These are phyloP conservation scores for Pristionchus mayeri DNA, from an alignment of 2,888 invertebrate genomes.

Conservation along the genomic window DNA sequence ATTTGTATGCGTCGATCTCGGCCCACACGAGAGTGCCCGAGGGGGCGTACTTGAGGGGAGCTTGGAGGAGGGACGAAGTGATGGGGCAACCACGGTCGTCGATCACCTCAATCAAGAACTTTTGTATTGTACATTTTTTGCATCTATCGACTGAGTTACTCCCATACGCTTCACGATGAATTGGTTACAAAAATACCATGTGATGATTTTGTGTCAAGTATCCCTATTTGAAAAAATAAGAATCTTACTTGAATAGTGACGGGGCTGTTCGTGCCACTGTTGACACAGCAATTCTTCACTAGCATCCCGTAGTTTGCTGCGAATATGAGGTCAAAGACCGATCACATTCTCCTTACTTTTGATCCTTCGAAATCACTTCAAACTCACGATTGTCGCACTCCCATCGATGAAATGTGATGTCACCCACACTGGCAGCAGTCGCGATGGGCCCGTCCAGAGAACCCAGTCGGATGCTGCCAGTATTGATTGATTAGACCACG, in stretches of 20 bases:
- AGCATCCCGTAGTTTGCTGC: constrained; percentile 51
- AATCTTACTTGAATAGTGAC: constrained; percentile 37
- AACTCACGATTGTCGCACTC: constrained; percentile 49
- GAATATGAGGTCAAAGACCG: neutral
- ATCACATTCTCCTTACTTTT: neutral
- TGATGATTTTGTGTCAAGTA: no score
- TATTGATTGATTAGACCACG: neutral
- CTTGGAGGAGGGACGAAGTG: constrained; percentile 35
- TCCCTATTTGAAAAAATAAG: neutral
- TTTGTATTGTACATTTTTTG: neutral
- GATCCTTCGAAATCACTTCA: neutral
- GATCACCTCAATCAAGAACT: neutral
- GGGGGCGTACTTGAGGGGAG: constrained; percentile 45
- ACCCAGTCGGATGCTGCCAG: constrained; percentile 27
- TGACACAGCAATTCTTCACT: constrained; percentile 49
- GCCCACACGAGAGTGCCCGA: constrained; percentile 44
- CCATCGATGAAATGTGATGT: constrained; percentile 50
- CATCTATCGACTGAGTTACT: neutral
- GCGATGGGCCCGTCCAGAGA: constrained; percentile 49
- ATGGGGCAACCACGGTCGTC: constrained; percentile 43
- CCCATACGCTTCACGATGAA: no score
- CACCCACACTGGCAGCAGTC: constrained; percentile 37
- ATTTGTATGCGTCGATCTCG: constrained; percentile 48
- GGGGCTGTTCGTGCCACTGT: constrained; percentile 26
- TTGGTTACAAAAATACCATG: no score